These are phyloP conservation scores for Chitala chitala DNA, from an alignment of 2,113 vertebrate genomes.

Conservation along the genomic window DNA sequence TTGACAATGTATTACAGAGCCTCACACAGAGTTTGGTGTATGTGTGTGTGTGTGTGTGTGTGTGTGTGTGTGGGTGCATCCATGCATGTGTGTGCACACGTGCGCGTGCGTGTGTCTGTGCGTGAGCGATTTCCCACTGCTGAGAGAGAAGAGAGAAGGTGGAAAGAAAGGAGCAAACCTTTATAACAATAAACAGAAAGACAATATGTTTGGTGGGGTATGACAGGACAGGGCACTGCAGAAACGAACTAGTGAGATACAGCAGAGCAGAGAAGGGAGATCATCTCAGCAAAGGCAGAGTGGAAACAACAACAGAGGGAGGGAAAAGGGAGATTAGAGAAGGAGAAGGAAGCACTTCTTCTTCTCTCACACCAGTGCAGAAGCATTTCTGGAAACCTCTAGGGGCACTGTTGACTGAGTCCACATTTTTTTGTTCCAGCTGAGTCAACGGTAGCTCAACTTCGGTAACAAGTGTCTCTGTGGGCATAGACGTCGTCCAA, in stretches of 20 bases:
- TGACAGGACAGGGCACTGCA: constrained; percentile 36
- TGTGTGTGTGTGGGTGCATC: constrained; percentile 26
- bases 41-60: constrained; percentile 24
- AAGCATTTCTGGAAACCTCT: neutral
- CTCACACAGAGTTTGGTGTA: constrained; percentile 36
- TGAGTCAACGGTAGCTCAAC: neutral
- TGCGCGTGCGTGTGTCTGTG: constrained; percentile 16
- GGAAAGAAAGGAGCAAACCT: constrained; percentile 1
- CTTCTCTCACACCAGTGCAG: neutral
- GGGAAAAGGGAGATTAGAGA: neutral
- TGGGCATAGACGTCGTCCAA: neutral
- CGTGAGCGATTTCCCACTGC: constrained; percentile 22
- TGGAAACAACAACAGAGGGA: constrained; percentile 41
- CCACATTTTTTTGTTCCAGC: too few relatives aligned
- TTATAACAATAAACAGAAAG: constrained; percentile 14
- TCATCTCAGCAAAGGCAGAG: constrained; percentile 53
- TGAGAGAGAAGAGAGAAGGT: neutral
- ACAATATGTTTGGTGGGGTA: neutral
- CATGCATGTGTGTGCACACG: too few relatives aligned
- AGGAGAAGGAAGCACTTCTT: neutral
- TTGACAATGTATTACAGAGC: constrained; percentile 45
- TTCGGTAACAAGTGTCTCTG: neutral
- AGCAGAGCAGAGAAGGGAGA: constrained; percentile 54
- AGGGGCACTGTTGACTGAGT: neutral
- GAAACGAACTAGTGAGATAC: constrained; percentile 40